A percentile compares a stretch with the other conserved stretches of the same genome.
Evolutionary conservation across 2,888 invertebrate genomes (phyloP).

Genomic region (Sphaerophoria rueppellii): DNA sequence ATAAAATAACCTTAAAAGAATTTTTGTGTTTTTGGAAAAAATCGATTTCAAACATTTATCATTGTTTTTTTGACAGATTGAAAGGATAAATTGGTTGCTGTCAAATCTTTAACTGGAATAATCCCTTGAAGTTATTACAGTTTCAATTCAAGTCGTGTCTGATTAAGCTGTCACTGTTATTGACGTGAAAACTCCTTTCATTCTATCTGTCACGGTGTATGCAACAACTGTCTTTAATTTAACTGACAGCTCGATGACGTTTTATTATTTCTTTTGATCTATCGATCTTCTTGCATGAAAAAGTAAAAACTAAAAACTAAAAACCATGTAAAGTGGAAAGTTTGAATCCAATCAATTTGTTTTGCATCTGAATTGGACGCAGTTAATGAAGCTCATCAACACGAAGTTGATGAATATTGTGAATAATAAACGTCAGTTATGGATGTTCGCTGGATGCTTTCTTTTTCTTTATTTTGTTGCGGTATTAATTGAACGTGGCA

Average conservation of each 20-base stretch:
- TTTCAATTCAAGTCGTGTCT: background rate
- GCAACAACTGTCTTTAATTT: constrained; percentile 15
- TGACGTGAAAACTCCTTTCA: background rate
- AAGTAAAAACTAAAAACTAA: background rate
- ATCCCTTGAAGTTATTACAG: too few relatives aligned
- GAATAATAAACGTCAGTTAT: constrained; percentile 45
- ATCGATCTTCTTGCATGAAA: background rate
- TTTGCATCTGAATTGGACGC: background rate
- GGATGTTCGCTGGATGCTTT: constrained; percentile 25
- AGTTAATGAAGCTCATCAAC: constrained; percentile 11
- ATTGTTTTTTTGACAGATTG: background rate
- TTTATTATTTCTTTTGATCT: constrained; percentile 7
- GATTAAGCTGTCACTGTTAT: background rate
- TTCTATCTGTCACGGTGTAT: background rate
- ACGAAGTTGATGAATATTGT: constrained; percentile 1
- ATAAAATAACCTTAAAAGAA: background rate
- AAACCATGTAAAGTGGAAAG: constrained; percentile 60
- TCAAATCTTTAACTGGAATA: too few relatives aligned
- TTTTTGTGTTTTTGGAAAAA: background rate
- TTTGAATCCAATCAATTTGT: constrained; percentile 14
- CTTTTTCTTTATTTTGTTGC: background rate
- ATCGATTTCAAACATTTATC: too few relatives aligned
- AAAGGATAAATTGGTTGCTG: background rate
- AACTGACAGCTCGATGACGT: background rate
- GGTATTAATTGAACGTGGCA: constrained; percentile 25